phyloP scores from a whole-genome alignment of 2,797 vertebrate species.

The Sus cebifrons region DNA sequence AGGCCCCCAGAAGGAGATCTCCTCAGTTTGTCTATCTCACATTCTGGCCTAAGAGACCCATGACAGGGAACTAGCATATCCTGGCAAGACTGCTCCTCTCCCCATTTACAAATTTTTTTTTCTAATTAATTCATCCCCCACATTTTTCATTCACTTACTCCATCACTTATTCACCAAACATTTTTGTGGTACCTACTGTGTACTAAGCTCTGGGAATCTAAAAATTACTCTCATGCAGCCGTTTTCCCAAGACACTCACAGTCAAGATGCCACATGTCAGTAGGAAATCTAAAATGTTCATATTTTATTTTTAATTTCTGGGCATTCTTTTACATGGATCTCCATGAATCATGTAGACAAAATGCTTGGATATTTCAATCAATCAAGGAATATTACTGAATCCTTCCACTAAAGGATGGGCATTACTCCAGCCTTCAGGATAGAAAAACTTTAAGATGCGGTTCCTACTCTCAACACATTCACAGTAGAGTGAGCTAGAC shows the following conservation, averaged over 20 bases:
- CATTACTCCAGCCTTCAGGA: not conserved
- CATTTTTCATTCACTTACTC: not conserved
- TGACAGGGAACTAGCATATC: rapidly evolving
- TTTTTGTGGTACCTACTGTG: not conserved
- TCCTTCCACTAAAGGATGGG: not conserved
- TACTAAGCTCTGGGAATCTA: not conserved
- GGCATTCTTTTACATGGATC: conserved; percentile 1
- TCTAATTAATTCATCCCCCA: not conserved
- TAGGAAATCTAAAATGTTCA: not conserved
- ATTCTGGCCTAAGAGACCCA: rapidly evolving
- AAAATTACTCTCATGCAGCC: not conserved
- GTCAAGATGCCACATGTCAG: not conserved
- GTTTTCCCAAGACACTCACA: not conserved
- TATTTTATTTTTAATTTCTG: not conserved
- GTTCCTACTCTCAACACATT: not conserved
- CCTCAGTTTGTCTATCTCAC: no score
- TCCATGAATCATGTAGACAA: not conserved
- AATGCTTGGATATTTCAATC: not conserved
- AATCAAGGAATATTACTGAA: not conserved
- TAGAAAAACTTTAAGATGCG: not conserved
- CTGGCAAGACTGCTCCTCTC: not conserved
- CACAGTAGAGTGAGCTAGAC: not conserved
- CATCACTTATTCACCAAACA: not conserved
- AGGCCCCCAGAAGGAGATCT: rapidly evolving
- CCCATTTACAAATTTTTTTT: not conserved